Conservation (phyloP, 2,797 vertebrate genomes). For the Eulemur coronatus region DNA sequence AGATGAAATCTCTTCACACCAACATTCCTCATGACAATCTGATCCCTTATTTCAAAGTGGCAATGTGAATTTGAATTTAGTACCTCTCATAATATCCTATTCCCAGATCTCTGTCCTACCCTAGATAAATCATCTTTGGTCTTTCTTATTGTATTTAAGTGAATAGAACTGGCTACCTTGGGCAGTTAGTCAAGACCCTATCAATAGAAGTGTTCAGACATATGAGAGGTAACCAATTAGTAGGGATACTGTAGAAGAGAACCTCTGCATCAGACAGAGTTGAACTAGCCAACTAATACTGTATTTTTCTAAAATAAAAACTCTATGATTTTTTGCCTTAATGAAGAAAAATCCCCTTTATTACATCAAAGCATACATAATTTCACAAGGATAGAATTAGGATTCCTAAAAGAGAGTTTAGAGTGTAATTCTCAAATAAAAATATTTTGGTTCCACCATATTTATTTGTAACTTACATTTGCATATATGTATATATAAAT, state of each 20-base stretch:
- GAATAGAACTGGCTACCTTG: not conserved
- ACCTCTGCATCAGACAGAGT: not conserved
- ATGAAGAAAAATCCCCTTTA: not conserved
- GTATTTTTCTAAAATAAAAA: not conserved
- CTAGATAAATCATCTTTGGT: not conserved
- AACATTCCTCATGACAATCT: not conserved
- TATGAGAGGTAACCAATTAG: not conserved
- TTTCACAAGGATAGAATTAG: not conserved
- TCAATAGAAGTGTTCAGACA: not conserved
- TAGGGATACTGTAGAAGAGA: not conserved
- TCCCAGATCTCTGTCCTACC: not conserved
- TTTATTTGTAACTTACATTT: not conserved
- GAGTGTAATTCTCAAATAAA: not conserved
- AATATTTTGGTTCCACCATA: not conserved
- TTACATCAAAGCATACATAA: not conserved
- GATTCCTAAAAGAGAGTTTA: not conserved
- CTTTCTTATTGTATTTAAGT: not conserved
- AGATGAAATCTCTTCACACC: not conserved
- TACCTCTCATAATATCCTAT: not conserved
- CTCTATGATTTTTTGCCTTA: not conserved
- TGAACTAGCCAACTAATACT: not conserved
- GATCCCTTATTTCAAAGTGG: not conserved
- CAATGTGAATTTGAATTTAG: not conserved
- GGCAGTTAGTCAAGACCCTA: not conserved
- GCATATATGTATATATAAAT: not conserved